These are phyloP conservation scores for Micromussa lordhowensis DNA, from an alignment of 92 coral and sea anemone species.

Conservation along the genomic window DNA sequence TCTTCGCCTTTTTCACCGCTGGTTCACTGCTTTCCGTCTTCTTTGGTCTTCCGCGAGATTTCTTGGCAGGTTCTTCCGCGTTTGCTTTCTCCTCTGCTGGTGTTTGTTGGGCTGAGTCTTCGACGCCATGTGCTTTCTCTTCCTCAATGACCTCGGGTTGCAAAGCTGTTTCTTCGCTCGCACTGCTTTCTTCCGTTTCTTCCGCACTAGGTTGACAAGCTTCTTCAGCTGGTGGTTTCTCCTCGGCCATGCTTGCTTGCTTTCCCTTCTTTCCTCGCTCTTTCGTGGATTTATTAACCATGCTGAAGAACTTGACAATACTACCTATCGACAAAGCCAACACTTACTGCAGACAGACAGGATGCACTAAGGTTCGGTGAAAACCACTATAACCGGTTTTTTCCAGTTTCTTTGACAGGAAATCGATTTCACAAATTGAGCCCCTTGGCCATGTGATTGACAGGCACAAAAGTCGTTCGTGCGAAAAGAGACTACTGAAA, in stretches of 20 bases:
- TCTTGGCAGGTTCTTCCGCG: constrained; percentile 31
- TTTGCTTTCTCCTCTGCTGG: constrained; percentile 25
- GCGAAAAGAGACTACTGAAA: neutral
- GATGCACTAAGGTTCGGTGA: constrained; percentile 6
- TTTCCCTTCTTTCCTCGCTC: constrained; percentile 10
- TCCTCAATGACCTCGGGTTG: constrained; percentile 37
- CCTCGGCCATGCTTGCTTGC: neutral
- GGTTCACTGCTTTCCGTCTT: constrained; percentile 67
- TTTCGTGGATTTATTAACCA: constrained; percentile 23
- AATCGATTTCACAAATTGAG: neutral
- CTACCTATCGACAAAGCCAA: neutral
- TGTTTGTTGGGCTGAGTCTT: constrained; percentile 24
- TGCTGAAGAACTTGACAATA: neutral
- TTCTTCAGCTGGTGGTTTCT: constrained; percentile 18
- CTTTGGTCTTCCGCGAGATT: constrained; percentile 73
- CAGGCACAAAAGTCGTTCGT: neutral
- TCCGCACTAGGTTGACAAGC: neutral
- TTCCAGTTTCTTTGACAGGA: constrained; percentile 5
- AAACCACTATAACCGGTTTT: constrained; percentile 46
- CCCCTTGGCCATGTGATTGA: constrained; percentile 1
- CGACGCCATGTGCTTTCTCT: constrained; percentile 39
- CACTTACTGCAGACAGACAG: neutral
- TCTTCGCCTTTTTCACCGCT: constrained; percentile 67
- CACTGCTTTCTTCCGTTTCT: neutral
- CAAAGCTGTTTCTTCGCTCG: constrained; percentile 6